phyloP scores from a whole-genome alignment of 2,113 vertebrate species.

The Balaeniceps rex region DNA sequence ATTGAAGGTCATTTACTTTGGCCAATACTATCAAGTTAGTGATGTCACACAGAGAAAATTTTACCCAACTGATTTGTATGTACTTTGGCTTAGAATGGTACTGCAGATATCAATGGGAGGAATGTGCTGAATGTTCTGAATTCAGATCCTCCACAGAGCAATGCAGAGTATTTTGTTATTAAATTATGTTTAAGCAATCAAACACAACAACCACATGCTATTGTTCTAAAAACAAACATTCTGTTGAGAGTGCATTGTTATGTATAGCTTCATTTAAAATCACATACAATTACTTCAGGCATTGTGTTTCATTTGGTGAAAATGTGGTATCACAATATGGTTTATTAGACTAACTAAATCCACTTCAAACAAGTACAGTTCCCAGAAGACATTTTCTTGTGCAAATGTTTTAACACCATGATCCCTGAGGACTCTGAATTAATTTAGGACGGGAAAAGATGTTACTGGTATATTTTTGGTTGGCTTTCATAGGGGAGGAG shows the following conservation, averaged over 20 bases:
- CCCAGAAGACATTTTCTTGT: background rate
- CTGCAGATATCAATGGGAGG: constrained; percentile 2
- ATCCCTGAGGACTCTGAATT: background rate
- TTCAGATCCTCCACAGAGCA: background rate
- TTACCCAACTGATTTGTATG: background rate
- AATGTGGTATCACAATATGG: background rate
- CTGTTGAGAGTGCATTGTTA: background rate
- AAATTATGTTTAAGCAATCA: background rate
- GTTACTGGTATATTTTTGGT: background rate
- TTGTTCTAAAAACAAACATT: background rate
- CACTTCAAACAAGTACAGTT: background rate
- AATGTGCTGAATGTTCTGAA: constrained; percentile 48
- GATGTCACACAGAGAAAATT: background rate
- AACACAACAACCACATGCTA: background rate
- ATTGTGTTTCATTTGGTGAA: background rate
- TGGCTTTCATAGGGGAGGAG: background rate
- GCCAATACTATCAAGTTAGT: background rate
- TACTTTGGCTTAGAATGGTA: background rate
- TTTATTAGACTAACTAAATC: background rate
- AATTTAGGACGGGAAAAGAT: background rate
- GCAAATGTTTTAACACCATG: background rate
- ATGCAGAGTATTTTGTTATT: background rate
- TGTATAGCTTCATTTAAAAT: background rate
- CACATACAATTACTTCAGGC: background rate
- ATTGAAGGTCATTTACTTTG: background rate